Evolutionary conservation across 1,140 invertebrate species (phyloP).

Genomic region (Rhynchophorus ferrugineus): DNA sequence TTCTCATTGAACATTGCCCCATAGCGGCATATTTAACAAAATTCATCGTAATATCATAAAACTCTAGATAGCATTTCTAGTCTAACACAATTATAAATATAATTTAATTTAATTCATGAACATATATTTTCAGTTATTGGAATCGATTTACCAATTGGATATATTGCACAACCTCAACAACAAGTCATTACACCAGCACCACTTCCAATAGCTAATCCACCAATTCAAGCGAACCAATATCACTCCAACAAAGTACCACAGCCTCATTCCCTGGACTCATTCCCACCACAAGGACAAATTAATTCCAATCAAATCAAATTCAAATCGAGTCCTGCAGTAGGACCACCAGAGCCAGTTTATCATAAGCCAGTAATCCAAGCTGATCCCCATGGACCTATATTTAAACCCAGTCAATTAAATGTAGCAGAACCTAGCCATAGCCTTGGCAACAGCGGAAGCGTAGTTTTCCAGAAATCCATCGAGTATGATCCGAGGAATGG

Average conservation of each 20-base stretch:
- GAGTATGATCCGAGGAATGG: not conserved
- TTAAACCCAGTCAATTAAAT: not conserved
- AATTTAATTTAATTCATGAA: too few species aligned
- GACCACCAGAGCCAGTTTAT: not conserved
- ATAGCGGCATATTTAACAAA: too few species aligned
- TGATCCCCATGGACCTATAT: not conserved
- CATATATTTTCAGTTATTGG: conserved; percentile 8
- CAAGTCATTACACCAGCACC: too few species aligned
- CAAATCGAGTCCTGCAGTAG: not conserved
- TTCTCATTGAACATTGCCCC: too few species aligned
- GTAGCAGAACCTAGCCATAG: not conserved
- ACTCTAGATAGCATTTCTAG: too few species aligned
- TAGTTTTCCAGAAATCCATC: not conserved
- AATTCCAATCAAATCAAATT: too few species aligned
- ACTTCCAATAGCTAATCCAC: too few species aligned
- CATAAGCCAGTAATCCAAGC: not conserved
- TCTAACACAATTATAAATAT: too few species aligned
- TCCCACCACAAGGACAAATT: too few species aligned
- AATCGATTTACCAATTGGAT: conserved; percentile 13
- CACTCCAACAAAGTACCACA: not conserved
- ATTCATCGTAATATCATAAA: too few species aligned
- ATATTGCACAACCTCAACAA: conserved; percentile 14
- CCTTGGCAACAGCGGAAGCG: not conserved
- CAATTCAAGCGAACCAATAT: not conserved
- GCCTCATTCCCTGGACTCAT: not conserved